Evolutionary conservation across 64 coral and sea anemone species (phyloP), one percentile per base, ranked within the genome.

Genomic region (Dendrophyllia cribrosa): DNA sequence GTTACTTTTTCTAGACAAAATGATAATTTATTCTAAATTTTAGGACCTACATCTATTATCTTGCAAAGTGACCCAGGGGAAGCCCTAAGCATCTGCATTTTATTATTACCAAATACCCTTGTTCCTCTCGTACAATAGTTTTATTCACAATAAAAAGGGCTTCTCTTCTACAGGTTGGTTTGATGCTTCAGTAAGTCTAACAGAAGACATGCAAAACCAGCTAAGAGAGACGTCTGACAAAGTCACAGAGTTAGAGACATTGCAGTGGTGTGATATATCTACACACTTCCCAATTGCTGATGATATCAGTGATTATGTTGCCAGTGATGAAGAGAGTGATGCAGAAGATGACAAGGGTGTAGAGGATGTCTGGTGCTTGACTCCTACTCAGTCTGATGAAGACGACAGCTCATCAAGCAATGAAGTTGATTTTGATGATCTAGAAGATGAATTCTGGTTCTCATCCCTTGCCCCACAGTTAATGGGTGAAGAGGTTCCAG

Each of bases 281-380:
- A 83, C 79, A 0, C 59, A 58, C n/a, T 23, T 83, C 3, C 79
- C 59, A 64, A 43, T 45, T 43, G 25, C 79, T n/a, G 79, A 83
- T 23, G 59, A 83, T 59, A 83, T 65, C 59, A 83, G 79, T 53
- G 90, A 86, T 24, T 92, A 92, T 85, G 79, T 86, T 86, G 90
- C 79, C 22, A 83, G 83, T 68, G 90, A 92, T 68, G 90, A 91
- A 59, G 77, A 92, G 14, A 76, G 66, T 77, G 90, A 92, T 51
- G 71, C 19, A 14, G 50, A 70, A 61, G 79, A 46, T 83, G 72
- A 49, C 68, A 17, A 86, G 0, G 45, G 45, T 65, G 59, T 20
- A 0, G 59, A 62, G 1, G 79, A 82, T 48, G 43, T 82, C 60
- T 82, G 59, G 19, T 75, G 49, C 48, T 14, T 74, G 56, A 74